Base-by-base conservation (phyloP, 1,140 invertebrate genomes). In the Drosophila littoralis region DNA sequence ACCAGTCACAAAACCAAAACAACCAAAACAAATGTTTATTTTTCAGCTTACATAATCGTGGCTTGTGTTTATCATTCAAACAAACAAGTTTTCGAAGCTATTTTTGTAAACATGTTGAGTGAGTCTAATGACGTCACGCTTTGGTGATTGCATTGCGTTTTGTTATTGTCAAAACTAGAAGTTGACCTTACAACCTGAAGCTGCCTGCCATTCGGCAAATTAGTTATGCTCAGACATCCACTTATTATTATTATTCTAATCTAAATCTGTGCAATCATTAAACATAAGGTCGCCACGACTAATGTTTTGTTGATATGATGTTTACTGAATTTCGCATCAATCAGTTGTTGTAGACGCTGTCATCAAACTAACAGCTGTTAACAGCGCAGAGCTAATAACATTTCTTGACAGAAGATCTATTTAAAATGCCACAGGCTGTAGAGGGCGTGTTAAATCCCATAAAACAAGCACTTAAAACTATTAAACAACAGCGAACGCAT, bases 111-210 rank as follows among this genome's bases (percentile, higher is more conserved):
- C 40, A 46, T 10, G 12, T 10, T 40, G 12, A 51, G 65, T 59
- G 60, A 38, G 57, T 54, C 64, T 63, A 71, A 83, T 88, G 83
- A 88, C 83, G 83, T 88, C 83, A 88, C 77, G 79, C 63, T 60
- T 70, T 65, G 67, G 58, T 89, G 76, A 88, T 55, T 86, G 69
- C 77, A 77, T 79, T 75, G 46, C 43, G 48, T 72, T 52, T 75
- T 42, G 68, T 71, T 64, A 52, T 42, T 65, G 50, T 65, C 50
- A 50, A 54, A 28, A 50, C 35, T 66, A 79, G 81, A 85, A 84
- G 72, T 67, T 88, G 76, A 73, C 83, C 83, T 76, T 88, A 75
- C 64, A 67, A 60, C 40, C n/a, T 58, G 42, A 60, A 85, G 74
- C 72, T 85, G 70, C 22, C 65, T 28, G 22, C 5, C 45, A 81